Base-by-base conservation (phyloP, 2,113 vertebrate species). In the Cardinalis cardinalis region DNA sequence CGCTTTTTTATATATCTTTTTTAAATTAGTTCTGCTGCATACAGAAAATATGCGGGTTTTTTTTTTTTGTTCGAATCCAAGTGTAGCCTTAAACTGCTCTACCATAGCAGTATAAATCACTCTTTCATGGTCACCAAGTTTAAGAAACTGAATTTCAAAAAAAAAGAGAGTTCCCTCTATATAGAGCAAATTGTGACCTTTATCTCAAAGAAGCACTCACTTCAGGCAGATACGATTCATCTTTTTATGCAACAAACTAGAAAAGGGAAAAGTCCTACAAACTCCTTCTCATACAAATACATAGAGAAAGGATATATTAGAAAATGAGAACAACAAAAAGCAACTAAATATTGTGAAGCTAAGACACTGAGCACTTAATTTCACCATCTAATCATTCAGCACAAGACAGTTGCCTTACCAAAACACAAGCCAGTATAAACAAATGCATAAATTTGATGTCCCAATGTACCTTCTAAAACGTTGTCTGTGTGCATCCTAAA, bases 121-220 rank as follows among this genome's bases (percentile, higher is more conserved):
- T 44, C 90, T 93, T 97, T 97, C 96, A 97, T 96, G 94, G 93
- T 97, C 90, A 96, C 76, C 81, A 97, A 96, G 72, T 89, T 92
- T 90, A 94, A 96, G 92, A 96, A 97, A 95, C 38, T 2, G 70
- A 94, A 96, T 97, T 97, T 93, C 83, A 88, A 80, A 68, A 69
- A 76, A 94, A 77, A 94, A 94, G 31, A 96, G 46, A 77, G 64
- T 93, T 93, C 74, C 25, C 68, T 88, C 87, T 95, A 86, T 94
- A 44, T 86, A 90, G 80, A 95, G 65, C 60, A 96, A 96, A 95
- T 91, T 87, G 59, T 97, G 95, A 97, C 96, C 95, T 98, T 98
- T 97, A 96, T 93, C 92, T 96, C 90, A 96, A 96, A 96, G 75
- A 91, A 93, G 32, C 83, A 63, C 63, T 84, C 66, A 89, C 34